phyloP scores from a whole-genome alignment of 2,113 vertebrate species.

The Pachypanchax playfairii region DNA sequence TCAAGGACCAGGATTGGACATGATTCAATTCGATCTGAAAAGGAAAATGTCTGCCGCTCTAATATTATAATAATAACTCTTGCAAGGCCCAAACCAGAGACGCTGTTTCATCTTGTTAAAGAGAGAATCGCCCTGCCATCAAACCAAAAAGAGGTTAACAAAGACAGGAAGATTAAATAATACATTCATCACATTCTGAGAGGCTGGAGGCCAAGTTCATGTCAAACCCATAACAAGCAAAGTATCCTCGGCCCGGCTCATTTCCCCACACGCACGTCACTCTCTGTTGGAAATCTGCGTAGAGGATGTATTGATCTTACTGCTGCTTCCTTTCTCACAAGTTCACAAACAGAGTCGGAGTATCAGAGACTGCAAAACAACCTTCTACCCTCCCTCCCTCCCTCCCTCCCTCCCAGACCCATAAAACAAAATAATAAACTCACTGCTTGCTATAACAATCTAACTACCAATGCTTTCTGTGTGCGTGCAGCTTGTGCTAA shows the following conservation, averaged over 20 bases:
- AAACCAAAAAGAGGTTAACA: conserved; percentile 90
- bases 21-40: no score
- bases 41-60: no score
- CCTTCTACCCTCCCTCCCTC: conserved; percentile 50
- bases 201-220: conserved; percentile 91
- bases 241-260: conserved; percentile 90
- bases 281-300: conserved; percentile 88
- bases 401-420: conserved; percentile 60
- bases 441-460: conserved; percentile 75
- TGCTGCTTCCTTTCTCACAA: conserved; percentile 98
- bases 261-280: conserved; percentile 90
- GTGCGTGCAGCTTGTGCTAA: conserved; percentile 62
- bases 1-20: no score
- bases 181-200: conserved; percentile 94
- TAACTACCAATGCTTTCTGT: no score
- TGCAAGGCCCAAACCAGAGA: no score
- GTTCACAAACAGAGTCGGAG: conserved; percentile 80
- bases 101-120: conserved; percentile 81
- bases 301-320: conserved; percentile 96
- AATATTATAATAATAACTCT: no score
- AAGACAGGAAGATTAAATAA: conserved; percentile 98
- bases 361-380: conserved; percentile 73
- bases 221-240: conserved; percentile 95
- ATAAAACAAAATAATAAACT: conserved; percentile 84
- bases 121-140: conserved; percentile 84